Evolutionary conservation across 2,113 vertebrate species (phyloP), one percentile per base, ranked within the genome.

Genomic region (human): DNA sequence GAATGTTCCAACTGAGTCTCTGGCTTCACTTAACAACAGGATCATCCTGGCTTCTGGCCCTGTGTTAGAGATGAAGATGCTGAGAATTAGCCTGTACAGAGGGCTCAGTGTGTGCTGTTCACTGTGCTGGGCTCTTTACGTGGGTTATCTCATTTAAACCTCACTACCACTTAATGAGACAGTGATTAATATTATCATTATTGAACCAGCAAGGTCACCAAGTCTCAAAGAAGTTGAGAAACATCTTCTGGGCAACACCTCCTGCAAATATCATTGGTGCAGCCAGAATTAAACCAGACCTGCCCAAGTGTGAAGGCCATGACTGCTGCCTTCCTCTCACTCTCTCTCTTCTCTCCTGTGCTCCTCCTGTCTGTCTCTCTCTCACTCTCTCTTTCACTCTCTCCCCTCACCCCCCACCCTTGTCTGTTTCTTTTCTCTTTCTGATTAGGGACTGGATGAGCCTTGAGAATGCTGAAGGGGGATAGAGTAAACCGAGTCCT

Each of bases 1-100:
- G 92, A 96, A 96, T 66, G 82, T 95, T 92, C 75, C 72, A 88
- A 17, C 55, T 4, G 18, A 55, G 50, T 90, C 70, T 89, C 85
- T 50, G 72, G 70, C 81, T 93, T 94, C 81, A 72, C 81, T 79
- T 68, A 89, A 88, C 72, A 76, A 89, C 25, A 5, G 11, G 91
- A 88, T 85, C 72, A 23, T 73, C 72, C 88, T 81, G 66, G 78
- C 82, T 88, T 85, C 91, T 70, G 82, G 52, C 16, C 7, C 0
- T 38, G 14, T 45, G 66, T 52, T 81, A 52, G 59, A 95, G 57
- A 82, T 12, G 50, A 78, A 18, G 64, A 32, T 43, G 32, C 10
- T 52, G 61, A 73, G 72, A 76, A 48, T 88, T 83, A 64, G 40
- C 22, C 35, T 52, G 88, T 40, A 43, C 10, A 1, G 23, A 45